Percentiles rank a stretch among this genome's conserved stretches.
Conservation (phyloP, 30 jellyfish, hydroid and myxozoan species). For the Aurelia aurita region DNA sequence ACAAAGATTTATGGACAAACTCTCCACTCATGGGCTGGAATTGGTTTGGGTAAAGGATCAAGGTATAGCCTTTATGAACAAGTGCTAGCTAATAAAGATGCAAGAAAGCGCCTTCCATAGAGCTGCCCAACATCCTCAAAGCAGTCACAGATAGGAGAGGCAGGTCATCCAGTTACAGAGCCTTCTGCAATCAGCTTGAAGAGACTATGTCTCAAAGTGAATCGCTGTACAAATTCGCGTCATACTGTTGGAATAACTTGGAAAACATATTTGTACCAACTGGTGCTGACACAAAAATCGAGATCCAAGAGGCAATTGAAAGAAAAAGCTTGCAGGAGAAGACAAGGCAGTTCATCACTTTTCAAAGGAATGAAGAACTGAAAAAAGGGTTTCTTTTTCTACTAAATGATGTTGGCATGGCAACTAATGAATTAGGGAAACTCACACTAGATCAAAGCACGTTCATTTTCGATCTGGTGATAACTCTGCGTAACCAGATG, state of each 20-base stretch:
- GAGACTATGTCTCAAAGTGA: background rate
- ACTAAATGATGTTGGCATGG: background rate
- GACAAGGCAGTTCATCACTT: background rate
- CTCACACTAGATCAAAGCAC: background rate
- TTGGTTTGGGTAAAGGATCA: constrained; percentile 6
- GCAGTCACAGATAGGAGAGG: too few relatives aligned
- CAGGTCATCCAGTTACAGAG: too few relatives aligned
- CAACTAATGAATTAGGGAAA: background rate
- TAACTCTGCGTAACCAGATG: background rate
- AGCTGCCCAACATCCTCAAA: too few relatives aligned
- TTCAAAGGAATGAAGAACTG: background rate
- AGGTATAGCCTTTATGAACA: constrained; percentile 1
- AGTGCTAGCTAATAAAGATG: background rate
- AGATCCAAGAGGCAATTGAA: background rate
- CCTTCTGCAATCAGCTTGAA: background rate
- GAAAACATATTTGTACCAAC: constrained; percentile 1
- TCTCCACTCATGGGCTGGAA: constrained; percentile 15
- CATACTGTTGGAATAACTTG: constrained; percentile 2
- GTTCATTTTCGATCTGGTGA: background rate
- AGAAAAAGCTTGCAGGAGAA: background rate
- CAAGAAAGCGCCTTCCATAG: background rate
- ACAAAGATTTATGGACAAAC: constrained; percentile 5
- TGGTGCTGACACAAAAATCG: background rate
- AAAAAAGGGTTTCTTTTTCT: too few relatives aligned
- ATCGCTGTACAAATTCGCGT: background rate